Evolutionary conservation across 2,113 vertebrate species (phyloP), one percentile per base, ranked within the genome.

Genomic region (Orycteropus afer): DNA sequence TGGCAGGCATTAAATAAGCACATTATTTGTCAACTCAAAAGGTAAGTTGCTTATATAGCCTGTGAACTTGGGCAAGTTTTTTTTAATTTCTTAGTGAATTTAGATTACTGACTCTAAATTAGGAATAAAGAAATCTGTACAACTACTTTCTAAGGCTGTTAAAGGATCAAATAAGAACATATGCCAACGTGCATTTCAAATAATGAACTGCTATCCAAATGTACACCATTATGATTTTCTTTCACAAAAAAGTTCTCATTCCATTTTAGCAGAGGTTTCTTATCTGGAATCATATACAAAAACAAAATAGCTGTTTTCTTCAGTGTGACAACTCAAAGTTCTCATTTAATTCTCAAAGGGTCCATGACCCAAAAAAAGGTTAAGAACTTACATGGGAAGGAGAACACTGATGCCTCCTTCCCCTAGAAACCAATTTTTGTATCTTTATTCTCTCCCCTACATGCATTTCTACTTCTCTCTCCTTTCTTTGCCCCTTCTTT

Each of bases 51-150:
- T 90, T 34, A 29, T 34, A 32, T 69, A 42, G 34, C n/a, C 49
- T 34, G 3, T 45, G 69, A 91, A 74, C 20, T 9, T 59, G 7
- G 59, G 7, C 5, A 55, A 67, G 25, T 34, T 17, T 90, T 17
- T 90, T 57, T 37, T 45, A 49, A 95, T 85, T 90, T 92, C 69
- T 63, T 71, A 57, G 80, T n/a, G 5, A 77, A 47, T 11, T 55
- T 94, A 49, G 71, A 81, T 82, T 69, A 90, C 71, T 90, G 90
- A n/a, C 88, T 51, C 34, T 32, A 93, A 63, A 45, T 76, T 82
- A 94, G 32, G 23, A 94, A 91, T 95, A 81, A 81, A 86, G 51
- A 93, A 78, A 82, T 69, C 55, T 45, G 63, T 5, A 82, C 1
- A 80, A 59, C 8, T 63, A 78, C 67, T 84, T 92, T 80, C 49